Base-by-base conservation (phyloP, 2,113 vertebrate genomes). In the Prietella phreatophila region DNA sequence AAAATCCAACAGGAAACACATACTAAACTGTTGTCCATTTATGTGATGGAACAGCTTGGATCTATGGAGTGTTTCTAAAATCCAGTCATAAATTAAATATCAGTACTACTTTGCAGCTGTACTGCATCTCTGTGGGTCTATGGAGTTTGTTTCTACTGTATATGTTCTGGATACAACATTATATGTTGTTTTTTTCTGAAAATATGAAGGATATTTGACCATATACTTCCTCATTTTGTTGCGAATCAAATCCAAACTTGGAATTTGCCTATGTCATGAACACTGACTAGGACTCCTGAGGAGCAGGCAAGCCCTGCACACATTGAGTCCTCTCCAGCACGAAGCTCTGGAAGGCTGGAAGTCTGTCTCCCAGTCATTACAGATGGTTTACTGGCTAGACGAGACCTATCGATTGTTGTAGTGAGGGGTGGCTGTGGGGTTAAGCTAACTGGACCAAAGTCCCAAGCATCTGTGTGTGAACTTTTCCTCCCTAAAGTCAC, bases 361-460 rank as follows among this genome's bases (percentile, higher is more conserved):
- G 76, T 30, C 22, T 33, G 13, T 36, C 39, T 84, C 67, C 88
- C 60, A 50, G 84, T 83, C 56, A 91, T 92, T n/a, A 20, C 79
- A 55, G 91, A 90, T 69, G 58, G 71, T 87, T 91, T 88, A 25
- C 89, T 47, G 39, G 65, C 81, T 84, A 89, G 86, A 93, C 90
- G 89, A 93, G 91, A 90, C 88, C 89, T 91, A 94, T 94, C 89
- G 92, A 93, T 94, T 89, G 91, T 73, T 82, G 63, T 25, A 83
- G 67, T 83, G 82, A 85, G 83, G 81, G 85, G 87, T 71, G 83
- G 85, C 79, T 81, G 89, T 63, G 90, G 88, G 90, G 91, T 91
- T 90, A 88, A 92, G 88, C 85, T 89, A 91, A 90, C 84, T 65
- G 56, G 81, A 79, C 55, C 69, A 76, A 80, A 78, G 75, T 86